Evolutionary conservation across 2,797 vertebrate species (phyloP).

Genomic region (Cyprinella venusta): DNA sequence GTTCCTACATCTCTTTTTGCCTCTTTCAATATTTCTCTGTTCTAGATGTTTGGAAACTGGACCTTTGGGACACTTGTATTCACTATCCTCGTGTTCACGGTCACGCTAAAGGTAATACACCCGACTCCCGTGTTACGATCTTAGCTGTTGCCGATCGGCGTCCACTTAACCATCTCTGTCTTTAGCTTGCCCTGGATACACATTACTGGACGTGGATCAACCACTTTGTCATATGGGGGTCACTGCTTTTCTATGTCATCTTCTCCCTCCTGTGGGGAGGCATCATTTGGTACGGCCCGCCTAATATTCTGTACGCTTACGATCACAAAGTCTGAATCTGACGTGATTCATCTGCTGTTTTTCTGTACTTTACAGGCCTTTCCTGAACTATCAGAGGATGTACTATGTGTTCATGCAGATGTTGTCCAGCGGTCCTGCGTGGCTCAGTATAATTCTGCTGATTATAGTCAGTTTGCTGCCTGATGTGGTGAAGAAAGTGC

Average conservation of each 20-base stretch:
- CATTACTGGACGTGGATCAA: slow-evolving; percentile 99
- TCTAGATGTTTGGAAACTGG: slow-evolving; percentile 97
- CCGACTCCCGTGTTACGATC: not conserved
- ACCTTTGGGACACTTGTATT: slow-evolving; percentile 97
- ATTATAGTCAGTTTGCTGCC: slow-evolving; percentile 91
- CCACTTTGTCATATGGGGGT: slow-evolving; percentile 98
- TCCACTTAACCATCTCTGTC: not conserved
- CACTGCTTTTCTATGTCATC: slow-evolving; percentile 91
- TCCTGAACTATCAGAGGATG: slow-evolving; percentile 99
- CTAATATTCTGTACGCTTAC: not conserved
- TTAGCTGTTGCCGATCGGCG: not conserved
- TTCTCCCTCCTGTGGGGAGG: slow-evolving; percentile 98
- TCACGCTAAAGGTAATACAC: slow-evolving; percentile 90
- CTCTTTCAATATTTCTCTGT: slow-evolving; percentile 50
- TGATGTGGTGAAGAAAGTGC: slow-evolving; percentile 92
- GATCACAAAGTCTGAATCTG: not conserved
- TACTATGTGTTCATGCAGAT: slow-evolving; percentile 99
- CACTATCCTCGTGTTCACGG: slow-evolving; percentile 93
- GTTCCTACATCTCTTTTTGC: slow-evolving; percentile 28
- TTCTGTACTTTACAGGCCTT: slow-evolving; percentile 81
- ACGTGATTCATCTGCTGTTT: not conserved
- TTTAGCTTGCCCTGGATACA: slow-evolving; percentile 91
- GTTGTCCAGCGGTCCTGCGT: slow-evolving; percentile 93
- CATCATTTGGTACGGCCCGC: slow-evolving; percentile 87
- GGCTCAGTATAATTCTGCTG: slow-evolving; percentile 92